Evolutionary conservation across 1,140 invertebrate genomes (phyloP).

Genomic region (Ectropis grisescens): DNA sequence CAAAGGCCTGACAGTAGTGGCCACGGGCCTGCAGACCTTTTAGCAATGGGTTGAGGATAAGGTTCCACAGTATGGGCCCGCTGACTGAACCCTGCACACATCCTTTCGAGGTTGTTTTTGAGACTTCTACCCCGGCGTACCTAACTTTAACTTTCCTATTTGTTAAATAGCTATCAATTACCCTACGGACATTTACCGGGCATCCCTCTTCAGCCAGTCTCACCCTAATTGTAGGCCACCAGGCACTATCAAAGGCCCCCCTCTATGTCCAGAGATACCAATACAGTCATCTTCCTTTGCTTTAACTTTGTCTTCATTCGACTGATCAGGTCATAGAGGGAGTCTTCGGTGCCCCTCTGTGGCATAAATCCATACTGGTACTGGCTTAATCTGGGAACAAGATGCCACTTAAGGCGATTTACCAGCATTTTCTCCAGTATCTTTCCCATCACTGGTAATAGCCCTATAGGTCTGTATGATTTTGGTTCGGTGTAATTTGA

Average conservation of each 20-base stretch:
- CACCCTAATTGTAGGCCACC: conserved; percentile 5
- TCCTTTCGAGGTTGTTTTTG: neutral
- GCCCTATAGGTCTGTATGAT: conserved; percentile 9
- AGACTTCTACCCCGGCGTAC: conserved; percentile 1
- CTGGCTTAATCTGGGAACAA: conserved; percentile 1
- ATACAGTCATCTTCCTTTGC: conserved; percentile 1
- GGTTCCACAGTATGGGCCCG: conserved; percentile 3
- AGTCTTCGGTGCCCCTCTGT: conserved; percentile 10
- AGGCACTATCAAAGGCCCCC: conserved; percentile 8
- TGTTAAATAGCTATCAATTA: conserved; percentile 2
- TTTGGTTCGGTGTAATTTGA: conserved; percentile 6
- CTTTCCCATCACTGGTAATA: conserved; percentile 12
- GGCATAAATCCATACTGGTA: conserved; percentile 14
- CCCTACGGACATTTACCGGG: conserved; percentile 1
- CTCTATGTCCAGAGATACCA: conserved; percentile 6
- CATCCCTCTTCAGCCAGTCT: conserved; percentile 5
- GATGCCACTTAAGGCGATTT: conserved; percentile 4
- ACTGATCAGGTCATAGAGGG: conserved; percentile 11
- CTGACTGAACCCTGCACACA: conserved; percentile 4
- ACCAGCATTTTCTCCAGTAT: conserved; percentile 13
- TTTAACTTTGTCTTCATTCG: conserved; percentile 1
- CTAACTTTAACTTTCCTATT: conserved; percentile 1
- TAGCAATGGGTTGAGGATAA: conserved; percentile 4
- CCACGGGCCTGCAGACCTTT: neutral
- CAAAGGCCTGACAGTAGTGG: conserved; percentile 1